Evolutionary conservation across 2,888 invertebrate genomes (phyloP), one percentile per base, ranked within the genome.

Genomic region (Dryococelus australis): DNA sequence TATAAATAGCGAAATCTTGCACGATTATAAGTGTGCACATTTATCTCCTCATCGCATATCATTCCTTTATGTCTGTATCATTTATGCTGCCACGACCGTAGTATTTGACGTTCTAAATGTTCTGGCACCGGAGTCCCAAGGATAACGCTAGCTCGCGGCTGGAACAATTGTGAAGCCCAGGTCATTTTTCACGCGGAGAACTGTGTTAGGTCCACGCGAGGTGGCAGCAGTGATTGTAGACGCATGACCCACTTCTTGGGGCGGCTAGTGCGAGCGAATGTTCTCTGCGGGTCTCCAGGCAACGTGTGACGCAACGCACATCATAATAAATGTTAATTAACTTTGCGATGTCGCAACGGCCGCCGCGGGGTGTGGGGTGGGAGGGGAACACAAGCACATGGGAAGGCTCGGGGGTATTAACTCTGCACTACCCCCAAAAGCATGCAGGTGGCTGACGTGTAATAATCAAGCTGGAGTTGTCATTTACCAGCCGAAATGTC

Each of bases 251-350:
- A 65, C 65, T 65, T 65, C 35, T 35, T 35, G 35, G 65, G 24
- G 65, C 16, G n/a, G 65, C 65, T 3, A 65, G 65, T 51, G 51
- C 51, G 51, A 12, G 8, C 12, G 51, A 51, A 8, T 8, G 20
- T 20, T 51, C 51, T 16, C 51, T 51, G 51, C 8, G 13, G 12
- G 51, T 51, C 51, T 51, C 51, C 51, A 20, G 51, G 51, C 51
- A 16, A 51, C 20, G 51, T 0, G 65, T 65, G 65, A 65, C 65
- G 65, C 65, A 65, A 65, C n/a, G 65, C 65, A 5, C 12, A 65
- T 65, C 65, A 65, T 65, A 65, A 65, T 65, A 65, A 65, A 65
- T 65, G 65, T 65, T 65, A 65, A 65, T 65, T 65, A 65, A 65
- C 65, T 65, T 65, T 24, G 65, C n/a, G n/a, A 65, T 65, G 65